phyloP scores from a whole-genome alignment of 2,797 vertebrate genomes.

The Luscinia megarhynchos region DNA sequence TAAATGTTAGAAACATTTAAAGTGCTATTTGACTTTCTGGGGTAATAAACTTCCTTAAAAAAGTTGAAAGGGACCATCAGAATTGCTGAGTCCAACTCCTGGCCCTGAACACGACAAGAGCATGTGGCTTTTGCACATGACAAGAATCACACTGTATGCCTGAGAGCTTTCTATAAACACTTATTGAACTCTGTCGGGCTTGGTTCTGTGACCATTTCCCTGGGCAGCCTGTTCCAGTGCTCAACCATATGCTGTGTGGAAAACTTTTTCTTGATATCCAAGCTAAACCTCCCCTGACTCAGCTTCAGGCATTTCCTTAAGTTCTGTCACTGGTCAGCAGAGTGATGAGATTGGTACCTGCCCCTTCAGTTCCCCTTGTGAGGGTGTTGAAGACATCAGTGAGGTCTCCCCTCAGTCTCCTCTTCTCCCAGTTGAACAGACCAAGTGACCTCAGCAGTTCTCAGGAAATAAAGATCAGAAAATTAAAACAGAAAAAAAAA shows the following conservation, averaged over 20 bases:
- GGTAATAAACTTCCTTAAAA: neutral
- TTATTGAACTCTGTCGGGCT: neutral
- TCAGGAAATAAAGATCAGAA: neutral
- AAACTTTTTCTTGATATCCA: neutral
- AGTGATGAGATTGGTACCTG: neutral
- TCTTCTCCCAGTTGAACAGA: neutral
- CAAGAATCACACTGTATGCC: neutral
- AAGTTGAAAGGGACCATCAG: neutral
- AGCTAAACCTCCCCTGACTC: neutral
- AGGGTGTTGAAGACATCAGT: neutral
- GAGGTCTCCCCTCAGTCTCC: neutral
- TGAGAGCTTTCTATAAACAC: neutral
- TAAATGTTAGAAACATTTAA: neutral
- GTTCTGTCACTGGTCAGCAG: neutral
- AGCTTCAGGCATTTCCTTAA: neutral
- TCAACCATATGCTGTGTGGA: neutral
- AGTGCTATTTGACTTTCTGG: neutral
- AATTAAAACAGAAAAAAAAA: neutral
- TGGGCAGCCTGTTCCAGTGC: neutral
- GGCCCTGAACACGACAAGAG: neutral
- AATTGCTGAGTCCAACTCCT: fast-evolving
- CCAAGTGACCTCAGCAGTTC: too few species aligned
- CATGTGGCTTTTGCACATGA: neutral
- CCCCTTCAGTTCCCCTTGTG: neutral
- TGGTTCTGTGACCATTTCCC: neutral